Base-by-base conservation (phyloP, 2,888 invertebrate species). In the Dione juno region DNA sequence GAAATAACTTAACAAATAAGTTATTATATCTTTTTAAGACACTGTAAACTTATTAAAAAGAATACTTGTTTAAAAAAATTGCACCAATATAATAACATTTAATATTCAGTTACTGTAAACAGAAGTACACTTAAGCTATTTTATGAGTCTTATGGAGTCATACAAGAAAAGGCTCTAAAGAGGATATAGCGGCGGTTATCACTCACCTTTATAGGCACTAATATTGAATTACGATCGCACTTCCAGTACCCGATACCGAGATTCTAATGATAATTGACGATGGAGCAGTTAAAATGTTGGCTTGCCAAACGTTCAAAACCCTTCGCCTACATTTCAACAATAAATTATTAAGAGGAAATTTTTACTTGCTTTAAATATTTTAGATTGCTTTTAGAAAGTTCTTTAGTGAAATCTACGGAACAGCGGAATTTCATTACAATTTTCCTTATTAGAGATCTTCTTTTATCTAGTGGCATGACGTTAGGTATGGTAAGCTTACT, bases 141-240 rank as follows among this genome's bases (percentile, higher is more conserved):
- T 57, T 63, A 67, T 70, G 40, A 70, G 59, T 57, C 57, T 61
- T 67, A 65, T 28, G 45, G 65, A 50, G 13, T 54, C n/a, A 53
- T 66, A 66, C 63, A 61, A 69, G 67, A 70, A 81, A 73, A 80
- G 78, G 79, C 79, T 79, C 73, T 77, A 70, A 65, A 74, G 74
- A 78, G 82, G 84, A 84, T 86, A 81, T 63, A 40, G 35, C 16
- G 81, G 78, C 78, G 86, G 89, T 85, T 89, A 90, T 91, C 86
- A 87, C 81, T 90, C 89, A 89, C 89, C 88, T 90, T 90, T 91
- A 91, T 90, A 85, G 90, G 78, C 89, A 87, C 85, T 91, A 90
- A 90, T 89, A 87, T 87, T 90, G 89, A 91, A 84, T 89, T 87
- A 90, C 82, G 88, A 80, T 79, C 81, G 80, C 77, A 76, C 79